Evolutionary conservation across 2,888 invertebrate genomes (phyloP).

Genomic region (Hydrotaea diabolus): DNA sequence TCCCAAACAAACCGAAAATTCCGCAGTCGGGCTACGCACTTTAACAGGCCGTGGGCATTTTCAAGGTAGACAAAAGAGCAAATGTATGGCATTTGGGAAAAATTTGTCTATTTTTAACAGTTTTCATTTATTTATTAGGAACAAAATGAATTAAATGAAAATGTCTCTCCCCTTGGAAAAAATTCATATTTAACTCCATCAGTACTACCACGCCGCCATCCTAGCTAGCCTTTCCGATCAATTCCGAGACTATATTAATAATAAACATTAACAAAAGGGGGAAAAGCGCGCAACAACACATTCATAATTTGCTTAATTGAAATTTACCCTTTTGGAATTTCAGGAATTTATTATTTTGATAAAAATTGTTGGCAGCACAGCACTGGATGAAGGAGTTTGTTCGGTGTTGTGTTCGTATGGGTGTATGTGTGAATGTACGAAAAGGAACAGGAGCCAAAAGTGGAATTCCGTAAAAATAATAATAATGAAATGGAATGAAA

Average conservation of each 20-base stretch:
- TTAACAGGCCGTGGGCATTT: neutral
- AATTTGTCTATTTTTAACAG: slow-evolving; percentile 57
- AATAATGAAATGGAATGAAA: slow-evolving; percentile 41
- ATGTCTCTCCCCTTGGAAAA: neutral
- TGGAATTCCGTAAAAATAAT: slow-evolving; percentile 49
- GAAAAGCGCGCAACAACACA: slow-evolving; percentile 31
- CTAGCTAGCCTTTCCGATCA: neutral
- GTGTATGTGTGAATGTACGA: no score
- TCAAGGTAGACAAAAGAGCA: neutral
- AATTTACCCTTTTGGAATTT: slow-evolving; percentile 68
- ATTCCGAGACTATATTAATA: slow-evolving; percentile 38
- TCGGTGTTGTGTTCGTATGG: no score
- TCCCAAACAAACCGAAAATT: neutral
- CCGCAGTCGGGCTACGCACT: neutral
- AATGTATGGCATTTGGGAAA: neutral
- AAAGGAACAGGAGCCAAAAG: slow-evolving; percentile 11
- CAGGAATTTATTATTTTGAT: slow-evolving; percentile 65
- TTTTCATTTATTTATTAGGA: slow-evolving; percentile 40
- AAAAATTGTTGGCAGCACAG: slow-evolving; percentile 21
- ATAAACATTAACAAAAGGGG: slow-evolving; percentile 6
- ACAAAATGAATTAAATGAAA: slow-evolving; percentile 31
- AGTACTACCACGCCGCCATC: neutral
- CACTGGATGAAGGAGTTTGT: neutral
- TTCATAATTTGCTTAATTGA: slow-evolving; percentile 66
- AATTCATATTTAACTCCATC: neutral